These are phyloP conservation scores for Nipponacmea schrenckii DNA, from an alignment of 2,888 invertebrate species.

Conservation along the genomic window DNA sequence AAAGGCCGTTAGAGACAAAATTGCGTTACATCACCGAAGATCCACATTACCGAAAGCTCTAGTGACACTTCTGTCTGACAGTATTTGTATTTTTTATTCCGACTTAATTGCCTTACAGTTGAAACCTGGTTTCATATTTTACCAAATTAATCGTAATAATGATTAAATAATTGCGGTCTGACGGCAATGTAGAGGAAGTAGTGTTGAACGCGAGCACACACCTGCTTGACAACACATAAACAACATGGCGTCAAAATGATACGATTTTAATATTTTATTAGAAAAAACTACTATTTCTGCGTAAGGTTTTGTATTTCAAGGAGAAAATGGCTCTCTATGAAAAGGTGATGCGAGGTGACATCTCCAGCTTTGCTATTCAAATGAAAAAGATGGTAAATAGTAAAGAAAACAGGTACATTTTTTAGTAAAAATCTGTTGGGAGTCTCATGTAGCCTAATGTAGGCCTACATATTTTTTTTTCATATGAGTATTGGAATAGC, in stretches of 20 bases:
- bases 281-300: not conserved
- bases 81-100: no score
- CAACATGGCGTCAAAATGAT: not conserved
- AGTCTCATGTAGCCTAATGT: no score
- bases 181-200: not conserved
- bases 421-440: not conserved
- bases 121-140: no score
- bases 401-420: constrained; percentile 61
- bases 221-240: constrained; percentile 26
- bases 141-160: no score
- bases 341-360: constrained; percentile 54
- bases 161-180: no score
- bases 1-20: no score
- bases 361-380: constrained; percentile 55
- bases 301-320: not conserved
- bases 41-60: no score
- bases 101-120: no score
- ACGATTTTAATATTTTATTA: constrained; percentile 2
- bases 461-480: no score
- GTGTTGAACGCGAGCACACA: constrained; percentile 12
- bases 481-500: no score
- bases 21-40: no score
- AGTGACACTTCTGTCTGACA: no score
- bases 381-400: constrained; percentile 63
- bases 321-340: constrained; percentile 42